Conservation (phyloP, 2,888 invertebrate genomes). For the Melanophora roralis region DNA sequence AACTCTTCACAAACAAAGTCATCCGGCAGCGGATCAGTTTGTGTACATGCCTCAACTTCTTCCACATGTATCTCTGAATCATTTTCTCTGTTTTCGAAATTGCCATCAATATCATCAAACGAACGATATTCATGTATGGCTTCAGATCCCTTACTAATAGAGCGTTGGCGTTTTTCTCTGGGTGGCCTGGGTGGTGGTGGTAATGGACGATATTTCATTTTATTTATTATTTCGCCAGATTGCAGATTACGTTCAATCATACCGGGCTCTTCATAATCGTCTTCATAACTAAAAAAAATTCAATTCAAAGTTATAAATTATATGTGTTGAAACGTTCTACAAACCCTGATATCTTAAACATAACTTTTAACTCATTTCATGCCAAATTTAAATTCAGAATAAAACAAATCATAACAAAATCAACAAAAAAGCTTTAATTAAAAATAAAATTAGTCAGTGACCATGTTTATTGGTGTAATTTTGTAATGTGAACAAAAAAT, state of each 20-base stretch:
- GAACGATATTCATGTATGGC: conserved; percentile 65
- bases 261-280: conserved; percentile 79
- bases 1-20: conserved; percentile 83
- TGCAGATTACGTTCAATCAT: conserved; percentile 80
- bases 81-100: conserved; percentile 66
- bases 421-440: conserved; percentile 33
- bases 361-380: conserved; percentile 7
- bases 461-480: conserved; percentile 28
- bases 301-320: conserved; percentile 27
- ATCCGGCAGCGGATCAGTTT: conserved; percentile 90
- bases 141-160: conserved; percentile 60
- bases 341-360: background rate
- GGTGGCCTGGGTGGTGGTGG: conserved; percentile 93
- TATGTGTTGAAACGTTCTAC: conserved; percentile 3
- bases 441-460: conserved; percentile 20
- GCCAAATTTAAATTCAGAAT: conserved; percentile 31
- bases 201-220: conserved; percentile 90
- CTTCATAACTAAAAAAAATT: conserved; percentile 67
- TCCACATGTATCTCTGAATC: conserved; percentile 65
- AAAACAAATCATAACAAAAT: conserved; percentile 17
- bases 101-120: conserved; percentile 70
- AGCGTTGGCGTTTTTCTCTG: conserved; percentile 79
- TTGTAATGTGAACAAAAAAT: conserved; percentile 36
- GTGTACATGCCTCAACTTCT: conserved; percentile 88
- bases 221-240: conserved; percentile 86